A percentile compares a stretch with the other conserved stretches of the same genome.
These are phyloP conservation scores for Tyria jacobaeae DNA, from an alignment of 2,888 invertebrate genomes.

Conservation along the genomic window DNA sequence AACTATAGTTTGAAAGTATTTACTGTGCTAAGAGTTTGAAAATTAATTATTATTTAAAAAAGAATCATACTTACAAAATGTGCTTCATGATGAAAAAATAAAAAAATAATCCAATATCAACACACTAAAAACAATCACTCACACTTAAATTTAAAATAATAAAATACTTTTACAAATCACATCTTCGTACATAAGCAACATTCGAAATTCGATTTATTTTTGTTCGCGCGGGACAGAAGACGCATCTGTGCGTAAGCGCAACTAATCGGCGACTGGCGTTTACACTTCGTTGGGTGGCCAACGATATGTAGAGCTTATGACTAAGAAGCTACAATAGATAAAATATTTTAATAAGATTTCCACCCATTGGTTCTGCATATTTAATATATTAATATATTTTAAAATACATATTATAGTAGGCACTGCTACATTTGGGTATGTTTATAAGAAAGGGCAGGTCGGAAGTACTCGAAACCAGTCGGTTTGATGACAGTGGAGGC, in stretches of 20 bases:
- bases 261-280: slow-evolving; percentile 44
- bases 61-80: slow-evolving; percentile 49
- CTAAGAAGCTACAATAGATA: slow-evolving; percentile 40
- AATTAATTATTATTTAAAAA: too few relatives aligned
- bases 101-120: slow-evolving; percentile 38
- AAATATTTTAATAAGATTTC: background rate
- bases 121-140: slow-evolving; percentile 39
- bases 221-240: slow-evolving; percentile 18
- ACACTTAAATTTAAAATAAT: slow-evolving; percentile 28
- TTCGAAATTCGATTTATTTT: slow-evolving; percentile 27
- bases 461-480: too few relatives aligned
- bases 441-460: too few relatives aligned
- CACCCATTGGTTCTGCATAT: slow-evolving; percentile 18
- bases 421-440: too few relatives aligned
- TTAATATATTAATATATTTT: background rate
- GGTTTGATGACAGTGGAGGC: too few relatives aligned
- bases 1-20: too few relatives aligned
- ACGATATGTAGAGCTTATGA: slow-evolving; percentile 40
- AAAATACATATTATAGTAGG: background rate
- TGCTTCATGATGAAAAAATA: slow-evolving; percentile 49
- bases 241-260: slow-evolving; percentile 47
- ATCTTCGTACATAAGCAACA: slow-evolving; percentile 30
- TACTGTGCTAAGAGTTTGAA: too few relatives aligned
- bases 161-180: slow-evolving; percentile 28
- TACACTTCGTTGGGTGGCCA: slow-evolving; percentile 26